Percentiles rank a stretch among this genome's conserved stretches.
phyloP scores from a whole-genome alignment of 2,113 vertebrate genomes.

The Cranoglanis bouderius region DNA sequence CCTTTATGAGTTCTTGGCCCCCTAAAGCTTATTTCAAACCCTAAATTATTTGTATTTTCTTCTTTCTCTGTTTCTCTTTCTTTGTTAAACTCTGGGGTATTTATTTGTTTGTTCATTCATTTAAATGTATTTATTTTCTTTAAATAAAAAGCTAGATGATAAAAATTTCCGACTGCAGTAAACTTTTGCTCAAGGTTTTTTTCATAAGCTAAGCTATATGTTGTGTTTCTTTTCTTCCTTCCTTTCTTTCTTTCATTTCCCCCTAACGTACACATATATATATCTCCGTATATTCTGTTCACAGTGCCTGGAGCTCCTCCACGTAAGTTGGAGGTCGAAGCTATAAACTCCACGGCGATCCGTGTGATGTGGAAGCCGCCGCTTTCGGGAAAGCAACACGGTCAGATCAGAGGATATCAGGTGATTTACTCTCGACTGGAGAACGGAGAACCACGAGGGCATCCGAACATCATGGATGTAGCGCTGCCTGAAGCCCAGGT shows the following conservation, averaged over 20 bases:
- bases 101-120: not conserved
- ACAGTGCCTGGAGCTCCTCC: conserved; percentile 95
- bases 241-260: not conserved
- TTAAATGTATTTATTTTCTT: not conserved
- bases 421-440: conserved; percentile 88
- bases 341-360: conserved; percentile 88
- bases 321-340: conserved; percentile 87
- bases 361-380: conserved; percentile 92
- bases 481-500: conserved; percentile 91
- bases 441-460: conserved; percentile 85
- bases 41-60: not conserved
- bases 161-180: not conserved
- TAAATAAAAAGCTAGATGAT: not conserved
- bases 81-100: not conserved
- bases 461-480: conserved; percentile 85
- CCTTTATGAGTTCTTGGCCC: not conserved
- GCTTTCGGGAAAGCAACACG: conserved; percentile 86
- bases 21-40: not conserved
- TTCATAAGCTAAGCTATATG: not conserved
- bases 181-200: no score
- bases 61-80: not conserved
- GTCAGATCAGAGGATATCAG: conserved; percentile 92
- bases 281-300: not conserved
- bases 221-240: not conserved
- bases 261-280: not conserved